Conservation (phyloP, 92 coral and sea anemone genomes). For the Paramuricea clavata region DNA sequence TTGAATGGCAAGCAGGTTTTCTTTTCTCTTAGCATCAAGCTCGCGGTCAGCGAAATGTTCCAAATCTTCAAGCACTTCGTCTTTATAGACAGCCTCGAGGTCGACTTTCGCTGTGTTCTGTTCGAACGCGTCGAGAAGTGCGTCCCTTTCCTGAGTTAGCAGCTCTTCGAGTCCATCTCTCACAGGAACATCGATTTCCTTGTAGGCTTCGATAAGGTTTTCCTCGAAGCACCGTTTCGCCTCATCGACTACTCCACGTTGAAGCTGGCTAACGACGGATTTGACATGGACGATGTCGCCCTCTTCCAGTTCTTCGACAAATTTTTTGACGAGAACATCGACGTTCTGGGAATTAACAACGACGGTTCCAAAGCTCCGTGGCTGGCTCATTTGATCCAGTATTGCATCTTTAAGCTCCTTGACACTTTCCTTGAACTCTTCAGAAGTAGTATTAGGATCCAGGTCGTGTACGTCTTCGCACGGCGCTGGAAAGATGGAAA, state of each 20-base stretch:
- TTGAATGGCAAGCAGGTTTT: constrained; percentile 15
- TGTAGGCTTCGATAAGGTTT: not conserved
- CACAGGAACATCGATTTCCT: constrained; percentile 5
- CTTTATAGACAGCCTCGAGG: constrained; percentile 11
- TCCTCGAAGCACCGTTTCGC: constrained; percentile 14
- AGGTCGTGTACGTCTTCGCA: constrained; percentile 19
- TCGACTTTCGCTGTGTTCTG: constrained; percentile 20
- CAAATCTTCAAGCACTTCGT: not conserved
- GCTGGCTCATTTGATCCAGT: not conserved
- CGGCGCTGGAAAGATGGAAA: constrained; percentile 31
- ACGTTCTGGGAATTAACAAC: not conserved
- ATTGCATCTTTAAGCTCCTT: not conserved
- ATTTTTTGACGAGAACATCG: not conserved
- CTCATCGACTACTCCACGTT: not conserved
- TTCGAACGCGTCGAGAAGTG: not conserved
- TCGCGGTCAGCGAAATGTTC: constrained; percentile 31
- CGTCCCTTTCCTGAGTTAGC: constrained; percentile 3
- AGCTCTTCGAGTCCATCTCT: constrained; percentile 12
- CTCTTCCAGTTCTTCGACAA: not conserved
- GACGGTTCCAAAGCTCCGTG: constrained; percentile 21
- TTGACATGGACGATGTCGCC: constrained; percentile 23
- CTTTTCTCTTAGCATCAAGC: constrained; percentile 15
- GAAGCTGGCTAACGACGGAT: constrained; percentile 24
- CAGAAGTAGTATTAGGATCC: not conserved
- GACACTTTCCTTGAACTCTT: constrained; percentile 15